Base-by-base conservation (phyloP, 2,888 invertebrate species). In the Parasteatoda lunata region DNA sequence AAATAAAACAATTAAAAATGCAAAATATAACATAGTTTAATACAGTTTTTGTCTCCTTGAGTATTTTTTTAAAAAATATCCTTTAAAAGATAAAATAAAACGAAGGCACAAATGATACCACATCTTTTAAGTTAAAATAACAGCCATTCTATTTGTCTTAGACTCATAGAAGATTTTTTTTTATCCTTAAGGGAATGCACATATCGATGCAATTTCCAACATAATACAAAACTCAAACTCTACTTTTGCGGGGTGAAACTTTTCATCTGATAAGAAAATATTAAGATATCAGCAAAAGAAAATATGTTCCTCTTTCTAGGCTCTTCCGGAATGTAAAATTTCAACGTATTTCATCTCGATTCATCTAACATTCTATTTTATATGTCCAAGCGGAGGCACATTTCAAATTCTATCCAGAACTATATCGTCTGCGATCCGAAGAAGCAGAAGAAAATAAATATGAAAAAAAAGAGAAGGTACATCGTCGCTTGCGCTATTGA, bases 341-440 rank as follows among this genome's bases (percentile, higher is more conserved):
- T 69, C 13, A 8, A 6, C 13, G n/a, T 15, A 30, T 48, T 52
- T 15, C 15, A 9, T 47, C 73, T 45, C 59, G 76, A 66, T 77
- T 51, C 77, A 68, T 68, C 68, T 70, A 78, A 70, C 78, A 78
- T 59, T 78, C 78, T 54, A 48, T 70, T 78, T 78, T 70, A 69
- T 69, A 78, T 48, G 30, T 78, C 78, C 78, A 30, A 59, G 5
- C 59, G 70, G 13, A 59, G 59, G 9, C 70, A 70, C 78, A 73
- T 73, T 81, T 81, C 80, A 81, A 81, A 73, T 68, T 81, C 80
- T 66, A 79, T 30, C 79, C 65, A 73, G 52, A 65, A 79, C 54
- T 68, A 15, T 68, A 9, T 59, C 47, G 49, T 30, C 45, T 73
- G 80, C 65, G 66, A 66, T 79, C 48, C 78, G 13, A 51, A 49